These are phyloP conservation scores for Muntiacus muntjak DNA, from an alignment of 2,113 vertebrate species.

Conservation along the genomic window DNA sequence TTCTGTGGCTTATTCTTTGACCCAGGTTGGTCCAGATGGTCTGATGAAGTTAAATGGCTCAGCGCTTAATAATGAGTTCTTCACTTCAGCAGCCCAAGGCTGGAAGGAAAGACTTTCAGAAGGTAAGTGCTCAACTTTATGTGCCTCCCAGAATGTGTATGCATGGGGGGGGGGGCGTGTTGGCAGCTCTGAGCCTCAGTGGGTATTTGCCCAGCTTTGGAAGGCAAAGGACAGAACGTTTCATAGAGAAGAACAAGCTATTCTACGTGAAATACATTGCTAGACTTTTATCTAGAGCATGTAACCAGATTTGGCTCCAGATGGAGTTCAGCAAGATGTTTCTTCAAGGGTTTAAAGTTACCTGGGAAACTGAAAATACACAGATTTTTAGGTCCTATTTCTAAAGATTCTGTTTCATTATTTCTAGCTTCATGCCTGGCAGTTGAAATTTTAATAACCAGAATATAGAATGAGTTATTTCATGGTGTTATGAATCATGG, in stretches of 20 bases:
- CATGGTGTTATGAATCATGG: neutral
- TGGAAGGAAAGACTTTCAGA: conserved; percentile 97
- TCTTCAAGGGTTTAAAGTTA: neutral
- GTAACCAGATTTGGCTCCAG: neutral
- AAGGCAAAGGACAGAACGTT: neutral
- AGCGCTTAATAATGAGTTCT: conserved; percentile 98
- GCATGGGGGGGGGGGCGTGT: neutral
- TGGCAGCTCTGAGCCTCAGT: neutral
- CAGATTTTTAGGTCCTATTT: neutral
- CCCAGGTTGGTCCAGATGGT: conserved; percentile 90
- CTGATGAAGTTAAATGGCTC: conserved; percentile 92
- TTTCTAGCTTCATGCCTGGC: neutral
- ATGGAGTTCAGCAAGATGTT: neutral
- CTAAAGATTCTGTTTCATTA: neutral
- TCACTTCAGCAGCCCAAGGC: conserved; percentile 96
- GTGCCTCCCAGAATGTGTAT: neutral
- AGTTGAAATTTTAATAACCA: conserved; percentile 14
- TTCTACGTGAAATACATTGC: neutral
- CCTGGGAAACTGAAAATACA: neutral
- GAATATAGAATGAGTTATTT: neutral
- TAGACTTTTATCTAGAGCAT: neutral
- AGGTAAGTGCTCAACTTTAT: conserved; percentile 79
- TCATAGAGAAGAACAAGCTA: neutral
- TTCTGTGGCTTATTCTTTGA: conserved; percentile 49
- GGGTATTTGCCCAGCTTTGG: neutral